Base-by-base conservation (phyloP, 2,888 invertebrate species). In the Candidula unifasciata region DNA sequence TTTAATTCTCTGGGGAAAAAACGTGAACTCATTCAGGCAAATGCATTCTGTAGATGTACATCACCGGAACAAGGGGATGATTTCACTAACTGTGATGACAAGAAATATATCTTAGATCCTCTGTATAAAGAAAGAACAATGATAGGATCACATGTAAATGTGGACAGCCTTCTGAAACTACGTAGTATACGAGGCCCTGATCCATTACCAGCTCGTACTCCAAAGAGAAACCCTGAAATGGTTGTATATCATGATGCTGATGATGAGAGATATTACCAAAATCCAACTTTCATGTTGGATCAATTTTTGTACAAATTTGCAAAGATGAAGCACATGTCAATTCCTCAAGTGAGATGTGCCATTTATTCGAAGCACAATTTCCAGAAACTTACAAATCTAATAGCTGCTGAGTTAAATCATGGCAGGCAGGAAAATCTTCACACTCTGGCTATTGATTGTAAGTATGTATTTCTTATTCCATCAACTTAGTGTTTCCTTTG, bases 221-320 rank as follows among this genome's bases (percentile, higher is more conserved):
- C 91, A 0, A 89, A 87, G 83, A 86, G 85, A 84, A 87, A 88
- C 37, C 89, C 89, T 27, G 90, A 90, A 64, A 88, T 90, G 27
- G 82, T 89, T 16, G 87, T 88, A 85, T 89, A 89, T 68, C 90
- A 86, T 71, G 90, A 90, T 74, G 84, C 87, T 18, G 92, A 92
- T 86, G 92, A 92, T 80, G 87, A 89, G 6, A 84, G 91, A 35
- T 92, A 89, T 80, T 88, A 87, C 77, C 83, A 88, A 33, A 91
- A 91, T 18, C 91, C 92, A 66, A 88, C 89, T 27, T 93, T 93
- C 88, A 92, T 91, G 13, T 82, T 93, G 54, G 92, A 93, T 82
- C 85, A 87, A 82, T 93, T 93, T 85, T 82, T 92, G 57, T 86
- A 89, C 24, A 87, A 90, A 44, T 82, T 92, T 37, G 90, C 92